These are phyloP conservation scores for Parthenolecanium corni DNA, from an alignment of 2,888 invertebrate genomes.

Conservation along the genomic window DNA sequence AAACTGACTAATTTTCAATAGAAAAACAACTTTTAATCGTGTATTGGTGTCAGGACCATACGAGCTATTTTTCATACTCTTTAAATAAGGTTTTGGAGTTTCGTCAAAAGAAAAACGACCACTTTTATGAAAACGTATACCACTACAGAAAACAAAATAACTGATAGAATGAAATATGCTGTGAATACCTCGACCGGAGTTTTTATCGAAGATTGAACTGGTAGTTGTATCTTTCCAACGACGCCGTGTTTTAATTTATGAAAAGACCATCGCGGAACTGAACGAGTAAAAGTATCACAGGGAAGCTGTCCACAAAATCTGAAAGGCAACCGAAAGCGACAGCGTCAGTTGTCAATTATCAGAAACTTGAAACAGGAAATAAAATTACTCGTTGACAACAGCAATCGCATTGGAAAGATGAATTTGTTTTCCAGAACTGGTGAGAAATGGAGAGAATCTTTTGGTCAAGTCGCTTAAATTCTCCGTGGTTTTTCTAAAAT, in stretches of 20 bases:
- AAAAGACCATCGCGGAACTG: constrained; percentile 47
- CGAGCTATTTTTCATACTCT: no score
- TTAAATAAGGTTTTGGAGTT: no score
- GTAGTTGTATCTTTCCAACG: constrained; percentile 51
- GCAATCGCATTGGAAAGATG: not conserved
- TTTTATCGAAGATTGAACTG: constrained; percentile 65
- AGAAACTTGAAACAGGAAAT: not conserved
- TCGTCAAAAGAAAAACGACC: no score
- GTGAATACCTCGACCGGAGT: constrained; percentile 57
- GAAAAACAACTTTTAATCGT: no score
- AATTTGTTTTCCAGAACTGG: not conserved
- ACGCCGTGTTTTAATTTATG: constrained; percentile 38
- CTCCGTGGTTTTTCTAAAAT: not conserved
- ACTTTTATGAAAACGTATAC: no score
- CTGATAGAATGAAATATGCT: no score
- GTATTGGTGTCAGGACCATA: no score
- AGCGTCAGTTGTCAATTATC: not conserved
- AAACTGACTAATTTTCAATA: no score
- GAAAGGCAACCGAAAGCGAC: constrained; percentile 29
- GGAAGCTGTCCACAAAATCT: constrained; percentile 70
- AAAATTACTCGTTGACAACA: constrained; percentile 10
- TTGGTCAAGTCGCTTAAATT: not conserved
- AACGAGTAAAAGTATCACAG: constrained; percentile 62
- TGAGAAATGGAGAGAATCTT: not conserved
- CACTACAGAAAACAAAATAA: no score